These are phyloP conservation scores for Byasa hedistus DNA, from an alignment of 2,888 invertebrate species.

Conservation along the genomic window DNA sequence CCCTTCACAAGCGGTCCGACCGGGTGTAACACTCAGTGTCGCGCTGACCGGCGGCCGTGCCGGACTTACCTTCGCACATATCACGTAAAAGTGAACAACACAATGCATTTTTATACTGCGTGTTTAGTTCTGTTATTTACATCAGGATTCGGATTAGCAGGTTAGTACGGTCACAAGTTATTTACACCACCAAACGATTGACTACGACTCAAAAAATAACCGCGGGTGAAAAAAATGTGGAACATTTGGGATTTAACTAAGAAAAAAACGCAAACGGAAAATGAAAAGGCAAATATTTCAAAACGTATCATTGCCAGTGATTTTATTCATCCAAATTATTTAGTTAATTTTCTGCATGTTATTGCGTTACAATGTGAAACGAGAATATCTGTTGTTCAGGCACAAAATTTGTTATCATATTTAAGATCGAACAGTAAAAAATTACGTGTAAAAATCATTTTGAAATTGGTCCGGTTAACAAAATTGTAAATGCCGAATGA, in stretches of 20 bases:
- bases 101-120: slow-evolving; percentile 3
- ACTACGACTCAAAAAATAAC: not conserved
- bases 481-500: not conserved
- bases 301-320: too few species aligned
- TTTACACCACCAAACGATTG: not conserved
- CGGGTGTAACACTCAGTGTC: slow-evolving; percentile 3
- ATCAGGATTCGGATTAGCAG: not conserved
- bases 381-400: not conserved
- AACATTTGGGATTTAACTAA: not conserved
- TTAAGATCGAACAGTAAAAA: not conserved
- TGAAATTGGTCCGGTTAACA: not conserved
- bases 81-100: not conserved
- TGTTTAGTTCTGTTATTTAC: slow-evolving; percentile 10
- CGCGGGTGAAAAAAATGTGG: not conserved
- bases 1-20: not conserved
- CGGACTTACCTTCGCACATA: not conserved
- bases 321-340: not conserved
- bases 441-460: not conserved
- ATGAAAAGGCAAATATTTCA: not conserved
- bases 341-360: not conserved
- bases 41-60: not conserved
- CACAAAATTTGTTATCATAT: not conserved
- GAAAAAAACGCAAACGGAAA: not conserved
- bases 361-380: not conserved
- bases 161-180: not conserved